phyloP scores from a whole-genome alignment of 2,888 invertebrate species.

The Calameuta pallipes region DNA sequence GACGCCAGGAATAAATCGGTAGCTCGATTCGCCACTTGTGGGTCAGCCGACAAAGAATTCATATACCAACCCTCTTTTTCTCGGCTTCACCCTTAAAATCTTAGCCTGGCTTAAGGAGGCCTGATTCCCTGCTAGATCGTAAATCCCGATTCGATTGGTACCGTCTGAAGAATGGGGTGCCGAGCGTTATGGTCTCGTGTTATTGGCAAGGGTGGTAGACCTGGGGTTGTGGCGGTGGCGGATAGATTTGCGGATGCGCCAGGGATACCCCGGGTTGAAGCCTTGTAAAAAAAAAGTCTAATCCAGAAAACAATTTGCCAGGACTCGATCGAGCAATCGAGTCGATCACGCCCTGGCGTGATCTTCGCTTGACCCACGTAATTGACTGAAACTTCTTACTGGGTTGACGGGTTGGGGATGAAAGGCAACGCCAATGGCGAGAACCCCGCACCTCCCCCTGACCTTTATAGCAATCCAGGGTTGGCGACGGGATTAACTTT shows the following conservation, averaged over 20 bases:
- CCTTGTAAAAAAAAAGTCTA: slow-evolving; percentile 29
- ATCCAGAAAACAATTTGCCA: slow-evolving; percentile 46
- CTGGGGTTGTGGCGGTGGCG: neutral
- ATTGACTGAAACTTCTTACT: slow-evolving; percentile 32
- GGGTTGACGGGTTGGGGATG: no score
- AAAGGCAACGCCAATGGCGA: no score
- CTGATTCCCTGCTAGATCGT: neutral
- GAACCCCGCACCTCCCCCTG: no score
- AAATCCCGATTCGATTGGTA: slow-evolving; percentile 4
- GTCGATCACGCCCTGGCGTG: slow-evolving; percentile 38
- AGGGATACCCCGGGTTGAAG: slow-evolving; percentile 13
- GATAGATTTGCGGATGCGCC: slow-evolving; percentile 16
- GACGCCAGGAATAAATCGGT: no score
- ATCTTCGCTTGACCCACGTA: slow-evolving; percentile 39
- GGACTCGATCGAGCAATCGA: slow-evolving; percentile 37
- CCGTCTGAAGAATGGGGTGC: neutral
- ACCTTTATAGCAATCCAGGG: no score
- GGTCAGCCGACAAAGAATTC: no score
- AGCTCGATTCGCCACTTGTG: no score
- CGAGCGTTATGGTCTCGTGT: no score
- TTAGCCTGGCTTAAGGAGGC: no score
- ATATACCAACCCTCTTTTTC: neutral
- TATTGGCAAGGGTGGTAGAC: neutral
- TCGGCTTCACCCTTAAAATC: neutral
- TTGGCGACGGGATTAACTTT: no score